These are phyloP conservation scores for Diorhabda sublineata DNA, from an alignment of 1,140 invertebrate genomes.

Conservation along the genomic window DNA sequence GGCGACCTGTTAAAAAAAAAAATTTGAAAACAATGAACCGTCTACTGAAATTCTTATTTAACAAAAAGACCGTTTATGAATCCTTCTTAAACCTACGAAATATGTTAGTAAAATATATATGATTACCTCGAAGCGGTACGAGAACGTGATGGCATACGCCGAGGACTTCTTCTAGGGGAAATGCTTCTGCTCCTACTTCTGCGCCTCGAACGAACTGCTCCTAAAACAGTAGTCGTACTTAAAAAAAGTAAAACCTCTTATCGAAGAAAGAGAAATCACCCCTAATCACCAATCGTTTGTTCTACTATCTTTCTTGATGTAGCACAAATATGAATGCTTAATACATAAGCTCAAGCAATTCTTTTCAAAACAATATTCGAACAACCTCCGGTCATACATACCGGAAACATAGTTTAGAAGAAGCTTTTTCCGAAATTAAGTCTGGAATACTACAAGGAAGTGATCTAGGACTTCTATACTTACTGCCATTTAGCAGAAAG, in stretches of 20 bases:
- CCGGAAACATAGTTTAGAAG: too few species aligned
- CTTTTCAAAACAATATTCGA: neutral
- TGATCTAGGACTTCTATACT: too few species aligned
- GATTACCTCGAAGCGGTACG: conserved; percentile 11
- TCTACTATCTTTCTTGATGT: too few species aligned
- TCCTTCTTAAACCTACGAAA: too few species aligned
- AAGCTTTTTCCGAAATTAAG: too few species aligned
- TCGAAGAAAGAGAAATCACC: too few species aligned
- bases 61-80: neutral
- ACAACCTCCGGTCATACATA: too few species aligned
- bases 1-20: conserved; percentile 12
- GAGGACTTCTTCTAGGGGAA: conserved; percentile 19
- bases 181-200: conserved; percentile 10
- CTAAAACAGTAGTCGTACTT: neutral
- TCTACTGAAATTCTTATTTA: conserved; percentile 1
- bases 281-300: too few species aligned
- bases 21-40: neutral
- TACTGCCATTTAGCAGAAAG: too few species aligned
- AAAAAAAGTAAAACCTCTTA: too few species aligned
- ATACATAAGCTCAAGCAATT: neutral
- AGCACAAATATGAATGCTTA: neutral
- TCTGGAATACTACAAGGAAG: too few species aligned
- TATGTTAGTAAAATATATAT: too few species aligned
- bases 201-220: neutral
- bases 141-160: conserved; percentile 18